Conservation (phyloP, 2,797 vertebrate species). For the Aphelocoma californica region DNA sequence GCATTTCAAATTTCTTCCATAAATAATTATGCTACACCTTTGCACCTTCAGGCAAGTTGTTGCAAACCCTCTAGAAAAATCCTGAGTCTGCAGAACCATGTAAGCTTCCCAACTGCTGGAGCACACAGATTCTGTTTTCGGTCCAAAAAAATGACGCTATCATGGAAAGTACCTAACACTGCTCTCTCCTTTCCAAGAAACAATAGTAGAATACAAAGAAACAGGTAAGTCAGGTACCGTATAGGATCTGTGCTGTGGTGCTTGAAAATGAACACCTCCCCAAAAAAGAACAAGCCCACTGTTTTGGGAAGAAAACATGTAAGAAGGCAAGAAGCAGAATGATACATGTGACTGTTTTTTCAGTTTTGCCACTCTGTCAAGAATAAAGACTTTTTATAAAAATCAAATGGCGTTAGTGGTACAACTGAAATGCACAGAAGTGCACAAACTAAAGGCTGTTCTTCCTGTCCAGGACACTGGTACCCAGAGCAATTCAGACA, state of each 20-base stretch:
- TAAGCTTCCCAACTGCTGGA: neutral
- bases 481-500: neutral
- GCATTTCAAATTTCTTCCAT: neutral
- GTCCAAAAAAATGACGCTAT: slow-evolving; percentile 18
- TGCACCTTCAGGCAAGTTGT: slow-evolving; percentile 15
- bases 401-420: neutral
- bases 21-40: neutral
- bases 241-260: neutral
- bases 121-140: neutral
- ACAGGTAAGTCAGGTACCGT: neutral
- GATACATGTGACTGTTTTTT: neutral
- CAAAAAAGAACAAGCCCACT: neutral
- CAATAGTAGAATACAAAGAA: neutral
- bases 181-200: slow-evolving; percentile 15
- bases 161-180: slow-evolving; percentile 36
- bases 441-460: neutral
- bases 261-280: neutral
- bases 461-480: neutral
- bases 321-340: neutral
- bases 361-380: neutral
- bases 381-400: neutral
- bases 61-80: slow-evolving; percentile 47
- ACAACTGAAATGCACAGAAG: neutral
- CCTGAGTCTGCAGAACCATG: slow-evolving; percentile 2
- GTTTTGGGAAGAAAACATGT: neutral